A percentile compares a stretch with the other conserved stretches of the same genome.
phyloP scores from a whole-genome alignment of 2,797 vertebrate genomes.

The Champsocephalus gunnari region DNA sequence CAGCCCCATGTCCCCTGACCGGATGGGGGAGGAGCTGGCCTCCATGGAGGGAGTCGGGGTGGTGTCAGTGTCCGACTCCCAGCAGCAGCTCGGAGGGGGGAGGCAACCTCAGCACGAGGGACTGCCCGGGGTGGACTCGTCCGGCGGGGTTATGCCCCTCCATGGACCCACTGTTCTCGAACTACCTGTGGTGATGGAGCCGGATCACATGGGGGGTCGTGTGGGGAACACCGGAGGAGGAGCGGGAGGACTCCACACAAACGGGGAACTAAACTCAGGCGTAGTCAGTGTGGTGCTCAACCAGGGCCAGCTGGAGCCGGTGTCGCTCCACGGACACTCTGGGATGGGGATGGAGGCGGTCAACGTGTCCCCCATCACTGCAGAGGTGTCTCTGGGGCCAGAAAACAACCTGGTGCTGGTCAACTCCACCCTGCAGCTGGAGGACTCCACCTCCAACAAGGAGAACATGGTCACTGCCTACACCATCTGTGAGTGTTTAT shows the following conservation, averaged over 20 bases:
- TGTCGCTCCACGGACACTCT: conserved; percentile 93
- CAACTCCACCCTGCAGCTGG: conserved; percentile 92
- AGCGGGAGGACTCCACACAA: conserved; percentile 80
- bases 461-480: conserved; percentile 95
- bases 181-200: conserved; percentile 95
- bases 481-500: conserved; percentile 92
- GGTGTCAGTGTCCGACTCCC: conserved; percentile 81
- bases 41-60: conserved; percentile 92
- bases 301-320: conserved; percentile 87
- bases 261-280: conserved; percentile 89
- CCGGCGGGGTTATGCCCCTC: conserved; percentile 90
- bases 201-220: conserved; percentile 88
- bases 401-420: conserved; percentile 95
- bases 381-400: conserved; percentile 94
- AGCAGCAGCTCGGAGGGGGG: conserved; percentile 83
- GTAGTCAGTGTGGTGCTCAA: conserved; percentile 94
- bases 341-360: conserved; percentile 94
- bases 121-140: conserved; percentile 88
- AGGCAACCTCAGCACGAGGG: conserved; percentile 89
- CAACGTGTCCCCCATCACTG: conserved; percentile 93
- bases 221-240: conserved; percentile 78
- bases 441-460: conserved; percentile 95
- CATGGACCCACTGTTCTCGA: conserved; percentile 91
- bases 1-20: conserved; percentile 94
- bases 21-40: conserved; percentile 92